phyloP scores from a whole-genome alignment of 2,888 invertebrate genomes.

The Ochropleura plecta region DNA sequence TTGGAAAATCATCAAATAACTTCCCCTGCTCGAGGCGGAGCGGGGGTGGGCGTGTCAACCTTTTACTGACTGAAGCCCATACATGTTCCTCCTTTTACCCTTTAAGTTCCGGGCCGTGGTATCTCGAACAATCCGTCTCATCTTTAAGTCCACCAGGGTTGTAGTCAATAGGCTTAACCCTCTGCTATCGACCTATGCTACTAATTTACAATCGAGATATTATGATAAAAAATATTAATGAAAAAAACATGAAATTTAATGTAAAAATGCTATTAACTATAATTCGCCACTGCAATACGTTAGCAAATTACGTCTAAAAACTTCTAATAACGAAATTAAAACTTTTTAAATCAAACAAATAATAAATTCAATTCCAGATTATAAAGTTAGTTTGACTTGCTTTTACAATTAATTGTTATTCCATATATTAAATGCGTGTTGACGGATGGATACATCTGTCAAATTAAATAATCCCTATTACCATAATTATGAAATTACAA shows the following conservation, averaged over 20 bases:
- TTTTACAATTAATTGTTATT: conserved; percentile 36
- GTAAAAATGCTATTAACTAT: neutral
- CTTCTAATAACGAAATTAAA: conserved; percentile 37
- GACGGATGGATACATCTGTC: conserved; percentile 38
- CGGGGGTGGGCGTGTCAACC: no score
- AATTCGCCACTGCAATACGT: conserved; percentile 15
- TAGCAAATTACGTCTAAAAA: conserved; percentile 34
- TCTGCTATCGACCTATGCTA: no score
- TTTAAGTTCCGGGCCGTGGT: no score
- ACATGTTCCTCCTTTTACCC: no score
- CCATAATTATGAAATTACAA: conserved; percentile 33
- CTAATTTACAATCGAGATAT: neutral
- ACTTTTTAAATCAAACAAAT: conserved; percentile 60
- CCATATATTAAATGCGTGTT: conserved; percentile 17
- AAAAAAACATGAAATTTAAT: neutral
- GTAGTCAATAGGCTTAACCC: no score
- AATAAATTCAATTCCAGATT: conserved; percentile 44
- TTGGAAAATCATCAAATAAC: no score
- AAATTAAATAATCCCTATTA: conserved; percentile 28
- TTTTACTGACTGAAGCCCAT: no score
- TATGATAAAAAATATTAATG: neutral
- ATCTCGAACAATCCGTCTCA: no score
- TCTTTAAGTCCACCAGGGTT: no score
- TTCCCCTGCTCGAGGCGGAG: no score
- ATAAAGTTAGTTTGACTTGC: conserved; percentile 42